Base-by-base conservation (phyloP, 2,888 invertebrate species). In the Lepidocyrtinus sp. region DNA sequence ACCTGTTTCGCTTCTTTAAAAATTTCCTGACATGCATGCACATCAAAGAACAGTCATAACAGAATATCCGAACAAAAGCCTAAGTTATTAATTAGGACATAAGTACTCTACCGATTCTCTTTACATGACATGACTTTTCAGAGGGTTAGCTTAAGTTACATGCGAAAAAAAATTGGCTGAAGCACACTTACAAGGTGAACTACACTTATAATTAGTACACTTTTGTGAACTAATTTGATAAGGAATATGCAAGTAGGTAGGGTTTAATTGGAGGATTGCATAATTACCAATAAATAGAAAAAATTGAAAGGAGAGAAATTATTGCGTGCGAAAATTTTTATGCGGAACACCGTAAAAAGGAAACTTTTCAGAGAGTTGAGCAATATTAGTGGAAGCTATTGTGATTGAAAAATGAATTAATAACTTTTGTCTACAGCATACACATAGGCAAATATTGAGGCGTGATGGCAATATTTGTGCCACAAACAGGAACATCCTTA, bases 111-210 rank as follows among this genome's bases (percentile, higher is more conserved):
- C 36, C 50, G n/a, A n/a, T n/a, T n/a, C n/a, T 2, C 17, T 50
- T 50, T 50, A 50, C 50, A 50, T 50, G 50, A 50, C 50, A 50
- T 50, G 50, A 50, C 50, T 50, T 50, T 12, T 36, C 36, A 50
- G n/a, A n/a, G n/a, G n/a, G n/a, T n/a, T n/a, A n/a, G n/a, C n/a
- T 50, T 12, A 50, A 50, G 15, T 15, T 50, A 17, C 50, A 50
- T 50, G 50, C 50, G 15, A 50, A 12, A 50, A 50, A 50, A n/a
- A 36, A 36, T 36, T 36, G 36, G 36, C 5, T 36, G 36, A 36
- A 12, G 12, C 5, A 36, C 5, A 5, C 5, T 36, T 36, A 12
- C 12, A 36, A 36, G 36, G 36, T 36, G 36, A n/a, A n/a, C n/a
- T n/a, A n/a, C n/a, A n/a, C n/a, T n/a, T n/a, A n/a, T n/a, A n/a